Evolutionary conservation across 2,113 vertebrate genomes (phyloP).

Genomic region (Labeo catla): DNA sequence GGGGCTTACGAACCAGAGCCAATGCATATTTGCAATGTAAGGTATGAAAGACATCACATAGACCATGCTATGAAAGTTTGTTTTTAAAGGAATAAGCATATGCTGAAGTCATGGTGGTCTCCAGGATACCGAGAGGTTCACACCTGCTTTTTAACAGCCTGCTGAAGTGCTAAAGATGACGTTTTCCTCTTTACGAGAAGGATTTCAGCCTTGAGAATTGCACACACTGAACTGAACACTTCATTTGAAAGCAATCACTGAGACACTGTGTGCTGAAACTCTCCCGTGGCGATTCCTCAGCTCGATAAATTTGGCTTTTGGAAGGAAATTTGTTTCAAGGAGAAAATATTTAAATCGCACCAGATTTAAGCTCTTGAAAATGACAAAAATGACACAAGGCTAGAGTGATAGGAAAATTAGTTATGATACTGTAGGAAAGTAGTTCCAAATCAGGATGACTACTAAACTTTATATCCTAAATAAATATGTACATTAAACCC

Average conservation of each 20-base stretch:
- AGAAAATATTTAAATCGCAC: not conserved
- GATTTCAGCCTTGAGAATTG: constrained; percentile 45
- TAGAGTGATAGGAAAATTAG: not conserved
- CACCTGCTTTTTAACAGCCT: constrained; percentile 62
- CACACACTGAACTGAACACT: constrained; percentile 36
- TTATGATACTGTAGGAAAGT: not conserved
- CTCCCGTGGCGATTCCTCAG: not conserved
- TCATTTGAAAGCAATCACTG: constrained; percentile 33
- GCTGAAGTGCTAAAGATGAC: constrained; percentile 59
- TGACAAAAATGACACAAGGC: not conserved
- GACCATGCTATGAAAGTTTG: constrained; percentile 37
- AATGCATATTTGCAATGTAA: constrained; percentile 36
- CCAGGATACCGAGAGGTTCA: constrained; percentile 51
- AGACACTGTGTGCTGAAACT: not conserved
- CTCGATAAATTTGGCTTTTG: constrained; percentile 6
- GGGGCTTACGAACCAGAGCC: constrained; percentile 21
- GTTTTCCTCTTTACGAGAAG: constrained; percentile 51
- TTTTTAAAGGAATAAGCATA: constrained; percentile 41
- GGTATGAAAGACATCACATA: constrained; percentile 41
- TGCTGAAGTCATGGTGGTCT: constrained; percentile 60
- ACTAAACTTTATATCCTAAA: too few relatives aligned
- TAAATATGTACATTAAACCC: too few relatives aligned
- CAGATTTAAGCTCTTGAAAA: not conserved
- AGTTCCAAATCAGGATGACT: not conserved
- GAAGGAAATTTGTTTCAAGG: not conserved